Conservation (phyloP, 1,140 invertebrate genomes). For the Hesperophylax magnus region DNA sequence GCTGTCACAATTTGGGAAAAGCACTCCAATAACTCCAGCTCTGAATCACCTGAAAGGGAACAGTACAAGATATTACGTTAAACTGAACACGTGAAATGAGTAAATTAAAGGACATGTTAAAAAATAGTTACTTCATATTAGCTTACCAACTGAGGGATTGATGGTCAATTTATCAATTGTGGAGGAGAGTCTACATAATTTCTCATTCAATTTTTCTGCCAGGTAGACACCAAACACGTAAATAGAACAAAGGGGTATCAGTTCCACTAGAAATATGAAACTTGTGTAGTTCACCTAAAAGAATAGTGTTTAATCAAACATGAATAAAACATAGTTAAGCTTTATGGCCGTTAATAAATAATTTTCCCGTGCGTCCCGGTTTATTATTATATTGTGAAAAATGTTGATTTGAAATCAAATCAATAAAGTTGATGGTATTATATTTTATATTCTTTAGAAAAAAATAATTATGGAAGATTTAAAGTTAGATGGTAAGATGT, state of each 20-base stretch:
- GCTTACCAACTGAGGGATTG: slow-evolving; percentile 39
- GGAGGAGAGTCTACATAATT: slow-evolving; percentile 20
- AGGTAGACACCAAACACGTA: slow-evolving; percentile 34
- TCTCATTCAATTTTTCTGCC: slow-evolving; percentile 43
- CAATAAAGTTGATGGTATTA: too few relatives aligned
- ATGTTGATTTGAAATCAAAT: too few relatives aligned
- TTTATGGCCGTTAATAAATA: too few relatives aligned
- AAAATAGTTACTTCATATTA: too few relatives aligned
- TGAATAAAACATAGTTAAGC: too few relatives aligned
- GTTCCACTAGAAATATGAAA: slow-evolving; percentile 22
- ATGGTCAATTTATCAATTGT: slow-evolving; percentile 50
- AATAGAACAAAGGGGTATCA: slow-evolving; percentile 30
- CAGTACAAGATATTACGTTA: not conserved
- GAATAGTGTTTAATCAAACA: not conserved
- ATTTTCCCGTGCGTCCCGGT: too few relatives aligned
- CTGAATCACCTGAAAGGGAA: slow-evolving; percentile 42
- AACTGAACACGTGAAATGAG: not conserved
- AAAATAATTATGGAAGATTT: too few relatives aligned
- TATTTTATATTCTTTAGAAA: too few relatives aligned
- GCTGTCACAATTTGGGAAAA: slow-evolving; percentile 46
- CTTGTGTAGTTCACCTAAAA: slow-evolving; percentile 43
- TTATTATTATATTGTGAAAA: too few relatives aligned
- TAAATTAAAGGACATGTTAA: too few relatives aligned
- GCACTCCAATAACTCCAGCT: slow-evolving; percentile 42
- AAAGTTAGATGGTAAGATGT: too few relatives aligned